Conservation (phyloP, 2,113 vertebrate species). For the Eclectus roratus region DNA sequence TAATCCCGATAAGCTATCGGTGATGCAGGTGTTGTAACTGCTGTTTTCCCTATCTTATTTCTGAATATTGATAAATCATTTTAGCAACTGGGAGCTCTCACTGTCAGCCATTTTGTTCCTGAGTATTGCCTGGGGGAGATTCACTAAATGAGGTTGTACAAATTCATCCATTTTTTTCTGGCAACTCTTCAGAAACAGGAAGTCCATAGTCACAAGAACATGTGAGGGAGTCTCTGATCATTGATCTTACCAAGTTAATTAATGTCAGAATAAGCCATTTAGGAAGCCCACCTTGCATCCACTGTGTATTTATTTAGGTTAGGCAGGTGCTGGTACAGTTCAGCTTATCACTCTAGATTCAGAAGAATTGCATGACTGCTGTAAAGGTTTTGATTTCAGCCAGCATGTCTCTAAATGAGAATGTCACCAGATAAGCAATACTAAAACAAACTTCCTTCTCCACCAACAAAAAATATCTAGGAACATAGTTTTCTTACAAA, state of each 20-base stretch:
- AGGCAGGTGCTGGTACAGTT: background rate
- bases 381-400: background rate
- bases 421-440: background rate
- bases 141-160: constrained; percentile 33
- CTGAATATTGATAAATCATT: background rate
- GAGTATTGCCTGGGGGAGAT: background rate
- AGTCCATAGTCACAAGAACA: background rate
- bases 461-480: background rate
- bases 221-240: fast-evolving
- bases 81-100: background rate
- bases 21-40: background rate
- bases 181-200: background rate
- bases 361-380: background rate
- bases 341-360: background rate
- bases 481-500: background rate
- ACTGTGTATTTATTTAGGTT: background rate
- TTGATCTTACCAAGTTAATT: background rate
- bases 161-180: constrained; percentile 23
- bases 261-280: background rate
- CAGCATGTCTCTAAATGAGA: background rate
- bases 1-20: background rate
- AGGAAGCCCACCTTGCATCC: background rate
- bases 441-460: background rate
- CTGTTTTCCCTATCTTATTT: background rate
- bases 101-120: constrained; percentile 28